phyloP scores from a whole-genome alignment of 2,888 invertebrate genomes.

The Hoplodrina blanda region DNA sequence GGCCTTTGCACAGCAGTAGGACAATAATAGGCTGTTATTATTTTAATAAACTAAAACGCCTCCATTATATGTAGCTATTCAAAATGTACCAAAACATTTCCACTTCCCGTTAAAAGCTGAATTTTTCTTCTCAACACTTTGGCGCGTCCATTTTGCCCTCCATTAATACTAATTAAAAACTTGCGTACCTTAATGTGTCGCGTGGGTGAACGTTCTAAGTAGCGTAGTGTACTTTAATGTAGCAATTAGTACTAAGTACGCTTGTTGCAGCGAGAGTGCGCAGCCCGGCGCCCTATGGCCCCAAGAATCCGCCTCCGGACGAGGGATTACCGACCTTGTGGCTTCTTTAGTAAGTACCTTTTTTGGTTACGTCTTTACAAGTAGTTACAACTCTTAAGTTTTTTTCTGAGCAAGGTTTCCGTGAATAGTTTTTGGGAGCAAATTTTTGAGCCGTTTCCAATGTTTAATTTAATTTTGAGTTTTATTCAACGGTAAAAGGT shows the following conservation, averaged over 20 bases:
- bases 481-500: no score
- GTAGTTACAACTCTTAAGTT: neutral
- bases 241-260: conserved; percentile 57
- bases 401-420: conserved; percentile 9
- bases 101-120: conserved; percentile 44
- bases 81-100: conserved; percentile 22
- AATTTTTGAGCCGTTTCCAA: conserved; percentile 1
- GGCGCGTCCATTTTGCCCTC: conserved; percentile 42
- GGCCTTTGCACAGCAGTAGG: no score
- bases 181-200: conserved; percentile 60
- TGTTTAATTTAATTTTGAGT: neutral
- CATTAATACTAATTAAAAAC: conserved; percentile 65
- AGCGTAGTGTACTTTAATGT: conserved; percentile 51
- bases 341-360: conserved; percentile 82
- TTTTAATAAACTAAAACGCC: neutral
- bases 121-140: conserved; percentile 53
- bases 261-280: conserved; percentile 83
- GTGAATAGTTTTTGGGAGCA: conserved; percentile 29
- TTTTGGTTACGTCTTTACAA: conserved; percentile 26
- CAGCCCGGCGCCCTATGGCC: conserved; percentile 80
- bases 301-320: conserved; percentile 70
- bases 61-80: neutral
- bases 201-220: conserved; percentile 53
- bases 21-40: no score
- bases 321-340: conserved; percentile 81